Percentiles rank a stretch among this genome's conserved stretches.
These are phyloP conservation scores for Odocoileus hemionus DNA, from an alignment of 2,113 vertebrate genomes.

Conservation along the genomic window DNA sequence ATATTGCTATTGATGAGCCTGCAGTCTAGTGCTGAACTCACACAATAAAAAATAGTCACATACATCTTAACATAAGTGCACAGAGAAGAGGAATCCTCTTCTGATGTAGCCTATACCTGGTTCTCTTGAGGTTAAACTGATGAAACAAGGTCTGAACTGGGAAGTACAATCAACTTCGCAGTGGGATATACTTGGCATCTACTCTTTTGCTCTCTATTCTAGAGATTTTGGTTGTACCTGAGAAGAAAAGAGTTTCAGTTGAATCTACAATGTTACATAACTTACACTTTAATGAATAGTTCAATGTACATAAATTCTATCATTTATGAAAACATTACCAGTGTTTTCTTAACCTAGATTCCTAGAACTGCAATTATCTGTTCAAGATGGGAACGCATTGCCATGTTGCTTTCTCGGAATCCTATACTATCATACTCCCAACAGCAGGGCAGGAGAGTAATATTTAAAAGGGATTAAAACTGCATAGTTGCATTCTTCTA, in stretches of 20 bases:
- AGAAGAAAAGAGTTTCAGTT: neutral
- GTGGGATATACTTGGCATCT: too few relatives aligned
- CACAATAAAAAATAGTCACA: neutral
- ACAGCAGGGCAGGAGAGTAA: accelerated
- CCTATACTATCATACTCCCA: neutral
- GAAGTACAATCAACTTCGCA: neutral
- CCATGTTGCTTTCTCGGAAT: neutral
- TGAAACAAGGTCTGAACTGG: neutral
- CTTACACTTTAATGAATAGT: neutral
- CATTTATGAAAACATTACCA: too few relatives aligned
- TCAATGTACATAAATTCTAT: neutral
- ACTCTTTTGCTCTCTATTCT: neutral
- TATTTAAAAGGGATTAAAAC: neutral
- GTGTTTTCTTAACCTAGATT: neutral
- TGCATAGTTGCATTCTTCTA: neutral
- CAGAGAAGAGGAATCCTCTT: neutral
- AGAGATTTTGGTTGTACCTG: neutral
- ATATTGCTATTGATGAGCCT: neutral
- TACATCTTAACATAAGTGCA: too few relatives aligned
- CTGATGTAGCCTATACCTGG: neutral
- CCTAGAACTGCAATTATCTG: neutral
- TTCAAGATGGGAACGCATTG: neutral
- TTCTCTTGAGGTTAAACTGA: too few relatives aligned
- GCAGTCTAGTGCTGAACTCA: neutral
- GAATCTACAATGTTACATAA: neutral